Evolutionary conservation across 2,797 vertebrate genomes (phyloP), one percentile per base, ranked within the genome.

Genomic region (Salmo trutta): DNA sequence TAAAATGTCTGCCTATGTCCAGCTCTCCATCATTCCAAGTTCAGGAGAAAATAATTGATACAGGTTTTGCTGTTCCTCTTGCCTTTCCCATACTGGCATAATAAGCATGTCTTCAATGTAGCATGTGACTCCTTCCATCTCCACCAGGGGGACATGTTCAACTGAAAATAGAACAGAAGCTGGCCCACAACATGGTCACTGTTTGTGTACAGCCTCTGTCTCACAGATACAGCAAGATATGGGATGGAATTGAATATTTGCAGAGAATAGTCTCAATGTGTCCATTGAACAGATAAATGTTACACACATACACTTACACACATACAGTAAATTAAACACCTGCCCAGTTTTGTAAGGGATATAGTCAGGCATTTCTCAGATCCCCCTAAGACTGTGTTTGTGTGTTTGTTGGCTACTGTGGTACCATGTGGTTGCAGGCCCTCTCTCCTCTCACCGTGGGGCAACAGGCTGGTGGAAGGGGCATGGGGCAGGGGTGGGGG

Each of bases 131-230:
- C 27, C 82, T n/a, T n/a, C 72, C 4, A 29, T 7, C 56, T 56
- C 86, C 90, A 91, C 88, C 72, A 88, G 91, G 86, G 84, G 91
- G 90, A 2, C 73, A 83, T 86, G 75, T 83, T 78, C 65, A 24
- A 82, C 21, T 54, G 51, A 72, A 56, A 21, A 56, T 0, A 10
- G 24, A 5, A 16, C 7, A 36, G 27, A 1, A 6, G 29, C 0
- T 77, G 21, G 1, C 15, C 36, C 1, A 7, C 16, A 41, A 47
- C 0, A 6, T 16, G 17, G 69, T 8, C 33, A 75, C 47, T 67
- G n/a, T 0, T 41, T 36, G 16, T 36, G 16, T 70, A 8, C 68
- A 70, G 51, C 21, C 24, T 54, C 47, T 31, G 4, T 69, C 67
- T 69, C 15, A 5, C 16, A 15, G 67, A 31, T n/a, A 19, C 31